Base-by-base conservation (phyloP, 1,140 invertebrate genomes). In the Sipha flava region DNA sequence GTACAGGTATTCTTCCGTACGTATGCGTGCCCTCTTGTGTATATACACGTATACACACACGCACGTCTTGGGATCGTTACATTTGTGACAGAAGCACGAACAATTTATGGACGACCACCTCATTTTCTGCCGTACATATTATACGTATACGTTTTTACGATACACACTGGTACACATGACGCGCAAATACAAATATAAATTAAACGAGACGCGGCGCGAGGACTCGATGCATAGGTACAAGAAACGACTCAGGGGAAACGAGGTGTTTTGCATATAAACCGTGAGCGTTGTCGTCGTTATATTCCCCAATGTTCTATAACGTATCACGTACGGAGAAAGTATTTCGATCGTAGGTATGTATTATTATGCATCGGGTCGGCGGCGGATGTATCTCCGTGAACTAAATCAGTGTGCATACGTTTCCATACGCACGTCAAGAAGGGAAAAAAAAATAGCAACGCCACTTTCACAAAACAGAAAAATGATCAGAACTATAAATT, bases 251-350 rank as follows among this genome's bases (percentile, higher is more conserved):
- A 31, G 23, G 34, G 34, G 37, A 40, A 66, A 66, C 21, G 37
- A 66, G 64, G 64, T 66, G 64, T 66, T 66, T 66, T 66, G 64
- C 64, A 43, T 66, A n/a, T n/a, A n/a, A 64, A 64, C 59, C 12
- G 18, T 47, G 23, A 2, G 3, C 37, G 6, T 21, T 16, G 34
- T 66, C 62, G 62, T 40, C 26, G 26, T n/a, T 66, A 37, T 64
- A 66, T 66, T 43, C 64, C 34, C 21, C 23, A 40, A 66, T 66
- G n/a, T 14, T 40, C 21, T 54, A 54, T 54, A 54, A 16, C 37
- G 34, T 43, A 66, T 23, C 26, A 66, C 21, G n/a, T 62, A 23
- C 37, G 43, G 64, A 66, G 64, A 66, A 66, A 66, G 64, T 66
- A 66, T 66, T 66, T 40, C 62, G 62, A 66, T 66, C 62, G 62